Conservation (phyloP, 2,888 invertebrate species). For the Cabera pusaria region DNA sequence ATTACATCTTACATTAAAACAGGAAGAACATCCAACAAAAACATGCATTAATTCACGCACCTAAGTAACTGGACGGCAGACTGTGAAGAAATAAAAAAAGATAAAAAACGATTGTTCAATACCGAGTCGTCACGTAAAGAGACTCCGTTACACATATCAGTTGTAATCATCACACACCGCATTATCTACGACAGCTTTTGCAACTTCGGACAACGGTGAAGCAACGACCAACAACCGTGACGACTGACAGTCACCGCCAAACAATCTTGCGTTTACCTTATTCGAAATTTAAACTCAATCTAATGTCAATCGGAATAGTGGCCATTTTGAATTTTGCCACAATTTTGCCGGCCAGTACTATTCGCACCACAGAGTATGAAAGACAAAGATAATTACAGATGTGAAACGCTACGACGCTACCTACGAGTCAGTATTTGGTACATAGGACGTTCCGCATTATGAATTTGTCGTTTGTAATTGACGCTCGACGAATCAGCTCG, state of each 20-base stretch:
- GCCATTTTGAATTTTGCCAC: slow-evolving; percentile 13
- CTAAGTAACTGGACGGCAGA: slow-evolving; percentile 30
- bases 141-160: slow-evolving; percentile 70
- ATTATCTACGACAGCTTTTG: slow-evolving; percentile 71
- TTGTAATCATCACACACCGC: slow-evolving; percentile 61
- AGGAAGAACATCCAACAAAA: slow-evolving; percentile 27
- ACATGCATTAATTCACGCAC: slow-evolving; percentile 30
- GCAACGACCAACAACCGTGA: slow-evolving; percentile 70
- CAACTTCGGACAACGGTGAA: slow-evolving; percentile 65
- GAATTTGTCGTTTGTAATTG: slow-evolving; percentile 66
- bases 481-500: slow-evolving; percentile 49
- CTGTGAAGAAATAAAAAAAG: slow-evolving; percentile 34
- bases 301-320: slow-evolving; percentile 23
- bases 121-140: slow-evolving; percentile 53
- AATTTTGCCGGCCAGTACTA: slow-evolving; percentile 27
- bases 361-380: slow-evolving; percentile 32
- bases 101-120: slow-evolving; percentile 35
- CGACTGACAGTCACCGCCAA: slow-evolving; percentile 62
- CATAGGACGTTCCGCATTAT: slow-evolving; percentile 42
- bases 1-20: slow-evolving; percentile 28
- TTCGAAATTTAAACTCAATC: slow-evolving; percentile 26
- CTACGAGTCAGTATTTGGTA: slow-evolving; percentile 23
- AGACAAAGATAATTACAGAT: slow-evolving; percentile 28
- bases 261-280: slow-evolving; percentile 35
- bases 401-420: slow-evolving; percentile 29